Evolutionary conservation across 2,888 invertebrate genomes (phyloP).

Genomic region (Frankliniella fusca): DNA sequence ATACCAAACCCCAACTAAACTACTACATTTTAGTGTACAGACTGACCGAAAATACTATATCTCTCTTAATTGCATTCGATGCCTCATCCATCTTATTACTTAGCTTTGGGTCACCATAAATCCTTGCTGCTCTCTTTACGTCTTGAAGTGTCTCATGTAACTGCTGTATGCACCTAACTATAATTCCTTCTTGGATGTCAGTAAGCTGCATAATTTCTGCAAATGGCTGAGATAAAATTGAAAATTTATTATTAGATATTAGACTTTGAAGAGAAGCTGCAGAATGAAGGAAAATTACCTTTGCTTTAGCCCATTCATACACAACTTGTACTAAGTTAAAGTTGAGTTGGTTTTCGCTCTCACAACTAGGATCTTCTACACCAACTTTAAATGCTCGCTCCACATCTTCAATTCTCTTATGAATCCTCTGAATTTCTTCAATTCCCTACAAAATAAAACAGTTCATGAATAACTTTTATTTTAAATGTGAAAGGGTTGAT

Average conservation of each 20-base stretch:
- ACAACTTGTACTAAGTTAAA: slow-evolving; percentile 92
- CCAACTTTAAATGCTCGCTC: slow-evolving; percentile 62
- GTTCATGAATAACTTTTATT: slow-evolving; percentile 8
- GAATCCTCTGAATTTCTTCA: slow-evolving; percentile 64
- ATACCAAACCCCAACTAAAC: no score
- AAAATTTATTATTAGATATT: neutral
- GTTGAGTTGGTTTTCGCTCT: slow-evolving; percentile 63
- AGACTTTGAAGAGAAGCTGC: neutral
- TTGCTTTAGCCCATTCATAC: slow-evolving; percentile 91
- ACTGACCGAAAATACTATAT: slow-evolving; percentile 97
- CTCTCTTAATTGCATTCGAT: slow-evolving; percentile 85
- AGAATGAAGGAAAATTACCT: slow-evolving; percentile 50
- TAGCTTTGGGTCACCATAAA: slow-evolving; percentile 88
- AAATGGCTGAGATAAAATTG: slow-evolving; percentile 65
- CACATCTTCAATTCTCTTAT: slow-evolving; percentile 60
- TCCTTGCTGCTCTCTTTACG: slow-evolving; percentile 86
- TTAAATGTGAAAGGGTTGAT: slow-evolving; percentile 15
- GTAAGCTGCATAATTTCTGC: slow-evolving; percentile 88
- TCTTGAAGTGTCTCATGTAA: slow-evolving; percentile 86
- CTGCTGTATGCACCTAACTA: slow-evolving; percentile 95
- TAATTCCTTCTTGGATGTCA: slow-evolving; percentile 93
- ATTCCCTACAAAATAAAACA: slow-evolving; percentile 56
- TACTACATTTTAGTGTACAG: slow-evolving; percentile 67
- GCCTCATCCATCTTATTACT: slow-evolving; percentile 94
- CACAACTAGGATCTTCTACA: slow-evolving; percentile 45